These are phyloP conservation scores for Meleagris gallopavo DNA, from an alignment of 2,113 vertebrate genomes.

Conservation along the genomic window DNA sequence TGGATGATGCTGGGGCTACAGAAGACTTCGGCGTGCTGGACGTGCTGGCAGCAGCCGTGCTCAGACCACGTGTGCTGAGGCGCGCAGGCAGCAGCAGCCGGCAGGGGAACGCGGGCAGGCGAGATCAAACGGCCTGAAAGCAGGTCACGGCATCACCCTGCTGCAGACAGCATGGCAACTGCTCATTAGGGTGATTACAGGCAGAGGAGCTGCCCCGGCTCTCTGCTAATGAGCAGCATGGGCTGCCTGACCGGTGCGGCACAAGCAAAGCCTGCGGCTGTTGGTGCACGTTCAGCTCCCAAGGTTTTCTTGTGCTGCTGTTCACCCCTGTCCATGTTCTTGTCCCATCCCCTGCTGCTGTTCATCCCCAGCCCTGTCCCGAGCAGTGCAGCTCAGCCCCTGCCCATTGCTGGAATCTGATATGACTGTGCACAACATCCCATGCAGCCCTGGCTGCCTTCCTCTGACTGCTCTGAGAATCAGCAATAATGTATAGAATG, in stretches of 20 bases:
- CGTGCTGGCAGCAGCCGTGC: fast-evolving
- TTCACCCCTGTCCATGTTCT: neutral
- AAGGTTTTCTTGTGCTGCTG: neutral
- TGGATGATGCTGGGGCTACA: neutral
- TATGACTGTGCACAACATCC: neutral
- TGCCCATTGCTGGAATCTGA: neutral
- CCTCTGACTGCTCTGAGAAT: fast-evolving
- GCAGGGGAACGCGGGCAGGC: fast-evolving
- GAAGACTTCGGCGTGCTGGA: fast-evolving
- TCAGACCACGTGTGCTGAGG: fast-evolving
- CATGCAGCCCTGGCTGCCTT: neutral
- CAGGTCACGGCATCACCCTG: conserved; percentile 14
- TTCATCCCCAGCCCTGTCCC: too few relatives aligned
- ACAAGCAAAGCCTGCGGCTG: neutral
- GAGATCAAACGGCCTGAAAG: neutral
- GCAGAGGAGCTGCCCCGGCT: neutral
- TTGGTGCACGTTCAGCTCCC: neutral
- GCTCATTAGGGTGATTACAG: conserved; percentile 31
- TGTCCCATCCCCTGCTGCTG: too few relatives aligned
- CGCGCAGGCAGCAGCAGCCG: neutral
- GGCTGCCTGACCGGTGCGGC: neutral
- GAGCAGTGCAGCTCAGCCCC: neutral
- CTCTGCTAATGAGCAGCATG: neutral
- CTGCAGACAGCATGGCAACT: neutral
- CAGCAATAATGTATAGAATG: fast-evolving